Base-by-base conservation (phyloP, 1,140 invertebrate species). In the Frieseomelitta varia region DNA sequence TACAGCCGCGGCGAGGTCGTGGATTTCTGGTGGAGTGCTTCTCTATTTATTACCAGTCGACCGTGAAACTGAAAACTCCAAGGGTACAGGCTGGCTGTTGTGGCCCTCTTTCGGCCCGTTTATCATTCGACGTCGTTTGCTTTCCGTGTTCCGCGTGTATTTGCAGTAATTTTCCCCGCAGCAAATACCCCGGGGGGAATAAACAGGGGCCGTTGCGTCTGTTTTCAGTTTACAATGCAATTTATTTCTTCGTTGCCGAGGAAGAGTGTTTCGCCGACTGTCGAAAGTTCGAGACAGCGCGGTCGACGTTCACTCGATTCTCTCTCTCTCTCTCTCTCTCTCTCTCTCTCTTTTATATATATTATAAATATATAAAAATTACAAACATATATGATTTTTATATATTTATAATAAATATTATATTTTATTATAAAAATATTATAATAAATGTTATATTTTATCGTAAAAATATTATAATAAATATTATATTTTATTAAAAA, bases 21-120 rank as follows among this genome's bases (percentile, higher is more conserved):
- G 65, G 81, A 78, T 83, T 78, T 78, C 39, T 47, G 39, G 74
- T 55, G 12, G 81, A 75, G 3, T 53, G 78, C 75, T 78, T 71
- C 75, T 79, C 75, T 79, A 83, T 83, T 78, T 83, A 79, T 83
- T 83, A 78, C 61, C 81, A 56, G 65, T 39, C 55, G 81, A 83
- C 63, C 81, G 81, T 78, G 81, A 79, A 83, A 83, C 81, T 78
- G 75, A 83, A 79, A 83, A 83, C 53, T 83, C 51, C 39, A 78
- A 77, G 67, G 53, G 34, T 56, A 83, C 65, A n/a, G 30, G 27
- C 17, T 24, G 53, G 24, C 47, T n/a, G 12, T 2, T 4, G 61
- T 21, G 61, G 12, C 53, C 75, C 61, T 56, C 53, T 78, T 83
- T 78, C 74, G 81, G 55, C 1, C 53, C 65, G 81, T 83, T 78